phyloP scores from a whole-genome alignment of 2,113 vertebrate species.

The Protobothrops mucrosquamatus region DNA sequence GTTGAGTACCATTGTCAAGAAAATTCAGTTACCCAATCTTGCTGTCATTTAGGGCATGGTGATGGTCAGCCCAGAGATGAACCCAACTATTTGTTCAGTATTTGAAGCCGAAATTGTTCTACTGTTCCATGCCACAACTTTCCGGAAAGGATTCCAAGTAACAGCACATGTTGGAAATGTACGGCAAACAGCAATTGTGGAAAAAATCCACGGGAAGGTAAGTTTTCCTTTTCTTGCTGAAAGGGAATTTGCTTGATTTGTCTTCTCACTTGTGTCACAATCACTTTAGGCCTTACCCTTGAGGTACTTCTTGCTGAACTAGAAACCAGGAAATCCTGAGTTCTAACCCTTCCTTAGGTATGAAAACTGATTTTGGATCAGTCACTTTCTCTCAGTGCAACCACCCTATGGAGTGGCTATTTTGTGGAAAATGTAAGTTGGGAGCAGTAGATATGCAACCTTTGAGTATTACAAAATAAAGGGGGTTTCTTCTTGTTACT shows the following conservation, averaged over 20 bases:
- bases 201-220: conserved; percentile 94
- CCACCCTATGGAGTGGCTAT: not conserved
- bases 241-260: conserved; percentile 10
- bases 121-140: conserved; percentile 94
- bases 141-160: conserved; percentile 97
- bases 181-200: conserved; percentile 91
- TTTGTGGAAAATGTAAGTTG: not conserved
- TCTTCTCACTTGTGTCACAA: not conserved
- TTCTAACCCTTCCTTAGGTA: not conserved
- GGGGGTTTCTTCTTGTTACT: not conserved
- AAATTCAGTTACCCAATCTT: conserved; percentile 29
- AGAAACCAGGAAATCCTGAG: not conserved
- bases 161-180: conserved; percentile 95
- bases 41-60: conserved; percentile 87
- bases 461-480: not conserved
- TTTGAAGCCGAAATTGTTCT: conserved; percentile 97
- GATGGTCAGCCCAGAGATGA: conserved; percentile 98
- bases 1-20: conserved; percentile 14
- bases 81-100: conserved; percentile 93
- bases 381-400: not conserved
- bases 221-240: conserved; percentile 34
- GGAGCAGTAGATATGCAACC: not conserved
- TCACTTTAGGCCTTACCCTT: not conserved
- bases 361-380: not conserved
- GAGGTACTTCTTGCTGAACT: not conserved